Evolutionary conservation across 1,140 invertebrate species (phyloP).

Genomic region (Drosophila tropicalis): DNA sequence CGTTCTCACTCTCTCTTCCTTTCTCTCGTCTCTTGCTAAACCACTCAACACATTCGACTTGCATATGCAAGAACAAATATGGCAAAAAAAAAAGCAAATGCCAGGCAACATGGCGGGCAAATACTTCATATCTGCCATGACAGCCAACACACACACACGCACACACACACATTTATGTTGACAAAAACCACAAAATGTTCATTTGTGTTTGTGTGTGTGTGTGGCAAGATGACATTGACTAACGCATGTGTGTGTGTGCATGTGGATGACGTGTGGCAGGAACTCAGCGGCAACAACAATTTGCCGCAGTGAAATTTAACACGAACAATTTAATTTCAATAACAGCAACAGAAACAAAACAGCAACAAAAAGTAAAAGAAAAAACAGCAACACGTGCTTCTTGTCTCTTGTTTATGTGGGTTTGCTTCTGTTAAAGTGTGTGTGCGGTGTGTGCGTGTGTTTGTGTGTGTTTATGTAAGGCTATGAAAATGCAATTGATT

Average conservation of each 20-base stretch:
- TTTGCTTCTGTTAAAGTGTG: too few relatives aligned
- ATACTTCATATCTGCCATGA: constrained; percentile 50
- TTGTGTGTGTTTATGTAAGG: constrained; percentile 6
- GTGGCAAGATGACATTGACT: constrained; percentile 16
- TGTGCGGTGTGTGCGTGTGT: constrained; percentile 7
- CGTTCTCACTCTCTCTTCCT: not conserved
- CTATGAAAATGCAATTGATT: constrained; percentile 64
- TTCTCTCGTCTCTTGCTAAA: not conserved
- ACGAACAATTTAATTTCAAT: constrained; percentile 81
- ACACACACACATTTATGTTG: constrained; percentile 23
- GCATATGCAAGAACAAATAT: constrained; percentile 30
- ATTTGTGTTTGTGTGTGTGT: constrained; percentile 13
- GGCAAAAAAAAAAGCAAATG: constrained; percentile 32
- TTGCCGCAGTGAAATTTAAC: constrained; percentile 72
- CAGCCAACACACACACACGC: constrained; percentile 20
- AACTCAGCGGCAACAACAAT: constrained; percentile 41
- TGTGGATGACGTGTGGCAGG: constrained; percentile 25
- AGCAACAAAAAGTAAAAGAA: constrained; percentile 33
- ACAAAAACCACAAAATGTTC: constrained; percentile 48
- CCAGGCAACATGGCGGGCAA: constrained; percentile 45
- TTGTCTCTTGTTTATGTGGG: not conserved
- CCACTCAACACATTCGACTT: constrained; percentile 20
- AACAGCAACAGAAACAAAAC: constrained; percentile 48
- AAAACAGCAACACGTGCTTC: constrained; percentile 62
- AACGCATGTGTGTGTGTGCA: constrained; percentile 24